A percentile compares a stretch with the other conserved stretches of the same genome.
Evolutionary conservation across 2,113 vertebrate species (phyloP).

Genomic region (Chinchilla lanigera): DNA sequence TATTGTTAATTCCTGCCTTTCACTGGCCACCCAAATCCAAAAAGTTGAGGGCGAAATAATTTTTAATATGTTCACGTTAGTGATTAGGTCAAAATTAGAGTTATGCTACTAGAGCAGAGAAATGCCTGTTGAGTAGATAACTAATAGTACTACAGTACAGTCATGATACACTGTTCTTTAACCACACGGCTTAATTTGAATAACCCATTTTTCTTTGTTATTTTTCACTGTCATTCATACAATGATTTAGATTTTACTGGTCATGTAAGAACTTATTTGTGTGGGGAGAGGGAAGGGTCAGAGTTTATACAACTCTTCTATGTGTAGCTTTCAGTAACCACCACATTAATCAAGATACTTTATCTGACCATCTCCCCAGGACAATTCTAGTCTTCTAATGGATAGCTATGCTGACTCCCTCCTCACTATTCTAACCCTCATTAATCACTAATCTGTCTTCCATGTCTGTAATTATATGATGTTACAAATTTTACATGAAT

Average conservation of each 20-base stretch:
- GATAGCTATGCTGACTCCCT: background rate
- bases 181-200: background rate
- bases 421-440: background rate
- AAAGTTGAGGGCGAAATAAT: background rate
- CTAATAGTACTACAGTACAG: background rate
- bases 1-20: constrained; percentile 2
- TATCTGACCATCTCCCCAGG: background rate
- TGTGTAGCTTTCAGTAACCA: background rate
- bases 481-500: background rate
- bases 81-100: background rate
- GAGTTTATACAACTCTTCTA: background rate
- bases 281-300: background rate
- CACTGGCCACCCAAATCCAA: background rate
- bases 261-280: background rate
- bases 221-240: background rate
- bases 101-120: background rate
- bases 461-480: background rate
- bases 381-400: background rate
- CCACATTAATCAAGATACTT: background rate
- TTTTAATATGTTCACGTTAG: background rate
- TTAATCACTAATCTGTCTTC: background rate
- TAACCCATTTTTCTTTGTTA: background rate
- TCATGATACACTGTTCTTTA: background rate
- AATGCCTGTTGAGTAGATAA: background rate
- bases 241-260: background rate